phyloP scores from a whole-genome alignment of 2,888 invertebrate species.

The Latrodectus elegans region DNA sequence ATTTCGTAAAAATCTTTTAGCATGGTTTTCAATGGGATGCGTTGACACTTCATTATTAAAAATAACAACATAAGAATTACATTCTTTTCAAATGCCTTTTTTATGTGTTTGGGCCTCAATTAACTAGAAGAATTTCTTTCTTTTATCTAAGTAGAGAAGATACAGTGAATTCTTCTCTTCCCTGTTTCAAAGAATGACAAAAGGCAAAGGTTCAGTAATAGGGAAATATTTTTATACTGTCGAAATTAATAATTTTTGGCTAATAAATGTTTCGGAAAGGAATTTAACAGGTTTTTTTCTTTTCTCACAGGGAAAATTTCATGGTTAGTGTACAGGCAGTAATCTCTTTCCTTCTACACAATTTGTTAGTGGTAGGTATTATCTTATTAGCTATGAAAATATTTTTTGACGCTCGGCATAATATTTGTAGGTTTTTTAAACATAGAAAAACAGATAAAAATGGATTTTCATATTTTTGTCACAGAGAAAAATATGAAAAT shows the following conservation, averaged over 20 bases:
- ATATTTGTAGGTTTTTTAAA: no score
- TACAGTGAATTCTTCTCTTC: conserved; percentile 10
- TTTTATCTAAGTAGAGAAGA: conserved; percentile 14
- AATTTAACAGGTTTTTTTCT: conserved; percentile 2
- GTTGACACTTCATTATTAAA: conserved; percentile 52
- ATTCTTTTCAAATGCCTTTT: conserved; percentile 20
- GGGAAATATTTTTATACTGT: conserved; percentile 20
- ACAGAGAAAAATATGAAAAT: no score
- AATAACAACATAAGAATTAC: conserved; percentile 52
- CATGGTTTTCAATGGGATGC: neutral
- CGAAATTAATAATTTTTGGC: conserved; percentile 48
- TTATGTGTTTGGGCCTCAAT: conserved; percentile 37
- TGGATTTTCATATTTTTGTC: no score
- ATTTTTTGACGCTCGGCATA: no score
- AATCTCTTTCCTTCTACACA: no score
- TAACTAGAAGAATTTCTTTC: conserved; percentile 25
- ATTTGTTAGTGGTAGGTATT: no score
- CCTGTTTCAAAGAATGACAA: neutral
- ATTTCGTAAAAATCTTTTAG: conserved; percentile 29
- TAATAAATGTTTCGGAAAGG: conserved; percentile 37
- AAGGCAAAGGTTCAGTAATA: neutral
- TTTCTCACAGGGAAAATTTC: neutral
- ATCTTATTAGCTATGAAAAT: no score
- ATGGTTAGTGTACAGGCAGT: neutral
- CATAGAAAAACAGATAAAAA: no score